Percentiles rank a stretch among this genome's conserved stretches.
These are phyloP conservation scores for Archaeoteleia sp. DNA, from an alignment of 2,888 invertebrate species.

Conservation along the genomic window DNA sequence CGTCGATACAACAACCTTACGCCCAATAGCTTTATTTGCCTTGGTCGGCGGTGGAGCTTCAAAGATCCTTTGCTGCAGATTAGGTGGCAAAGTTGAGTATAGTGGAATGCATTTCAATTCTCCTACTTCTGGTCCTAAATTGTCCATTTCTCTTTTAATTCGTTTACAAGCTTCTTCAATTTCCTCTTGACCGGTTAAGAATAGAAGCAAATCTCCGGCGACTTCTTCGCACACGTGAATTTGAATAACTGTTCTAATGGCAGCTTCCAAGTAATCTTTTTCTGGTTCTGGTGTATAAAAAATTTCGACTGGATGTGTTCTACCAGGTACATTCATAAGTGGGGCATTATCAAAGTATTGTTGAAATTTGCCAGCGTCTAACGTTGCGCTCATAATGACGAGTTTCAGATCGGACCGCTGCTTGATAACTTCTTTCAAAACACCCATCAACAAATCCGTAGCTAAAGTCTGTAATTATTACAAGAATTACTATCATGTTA, in stretches of 20 bases:
- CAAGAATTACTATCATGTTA: neutral
- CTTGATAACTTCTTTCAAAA: slow-evolving; percentile 96
- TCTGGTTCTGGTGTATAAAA: slow-evolving; percentile 99
- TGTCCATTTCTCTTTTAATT: slow-evolving; percentile 96
- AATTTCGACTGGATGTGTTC: slow-evolving; percentile 97
- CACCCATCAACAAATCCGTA: slow-evolving; percentile 99
- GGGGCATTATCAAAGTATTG: slow-evolving; percentile 99
- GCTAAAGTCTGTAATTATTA: slow-evolving; percentile 82
- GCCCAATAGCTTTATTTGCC: slow-evolving; percentile 90
- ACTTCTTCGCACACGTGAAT: slow-evolving; percentile 98
- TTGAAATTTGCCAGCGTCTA: slow-evolving; percentile 99
- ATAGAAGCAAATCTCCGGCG: slow-evolving; percentile 93
- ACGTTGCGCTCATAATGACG: slow-evolving; percentile 99
- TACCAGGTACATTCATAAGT: slow-evolving; percentile 97
- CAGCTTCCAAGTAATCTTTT: slow-evolving; percentile 97
- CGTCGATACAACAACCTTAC: slow-evolving; percentile 97
- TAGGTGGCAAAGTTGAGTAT: slow-evolving; percentile 98
- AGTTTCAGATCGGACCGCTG: slow-evolving; percentile 95
- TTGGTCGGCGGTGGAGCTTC: slow-evolving; percentile 96
- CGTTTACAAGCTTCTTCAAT: slow-evolving; percentile 99
- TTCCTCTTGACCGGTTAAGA: slow-evolving; percentile 93
- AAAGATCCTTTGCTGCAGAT: slow-evolving; percentile 97
- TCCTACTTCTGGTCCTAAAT: slow-evolving; percentile 96
- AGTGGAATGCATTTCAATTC: slow-evolving; percentile 98
- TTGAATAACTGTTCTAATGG: slow-evolving; percentile 96